phyloP scores from a whole-genome alignment of 2,888 invertebrate genomes.

The Tanytarsus gracilentus region DNA sequence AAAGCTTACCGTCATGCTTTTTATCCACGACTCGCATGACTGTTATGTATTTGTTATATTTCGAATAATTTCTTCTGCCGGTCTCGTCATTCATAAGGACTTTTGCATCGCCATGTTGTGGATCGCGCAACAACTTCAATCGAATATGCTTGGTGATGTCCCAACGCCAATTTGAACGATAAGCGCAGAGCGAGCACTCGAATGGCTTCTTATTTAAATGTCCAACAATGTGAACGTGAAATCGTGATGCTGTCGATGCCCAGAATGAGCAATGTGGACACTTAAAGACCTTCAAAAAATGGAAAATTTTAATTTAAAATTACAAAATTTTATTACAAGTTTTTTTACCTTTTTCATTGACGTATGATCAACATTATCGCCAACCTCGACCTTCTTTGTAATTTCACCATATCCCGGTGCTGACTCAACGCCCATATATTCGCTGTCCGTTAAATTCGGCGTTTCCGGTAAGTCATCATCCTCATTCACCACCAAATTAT shows the following conservation, averaged over 20 bases:
- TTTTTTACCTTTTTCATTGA: constrained; percentile 61
- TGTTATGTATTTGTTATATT: constrained; percentile 83
- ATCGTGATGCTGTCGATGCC: constrained; percentile 86
- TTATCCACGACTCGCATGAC: constrained; percentile 54
- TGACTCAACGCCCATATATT: constrained; percentile 45
- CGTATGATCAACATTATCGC: constrained; percentile 54
- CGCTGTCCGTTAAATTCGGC: constrained; percentile 22
- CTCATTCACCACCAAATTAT: constrained; percentile 35
- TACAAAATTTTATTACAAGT: too few species aligned
- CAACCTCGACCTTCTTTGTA: constrained; percentile 52
- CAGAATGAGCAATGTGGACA: constrained; percentile 88
- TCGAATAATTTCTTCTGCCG: constrained; percentile 81
- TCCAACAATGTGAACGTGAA: constrained; percentile 88
- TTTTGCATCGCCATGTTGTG: constrained; percentile 68
- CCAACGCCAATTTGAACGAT: constrained; percentile 94
- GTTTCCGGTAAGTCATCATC: constrained; percentile 26
- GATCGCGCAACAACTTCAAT: constrained; percentile 76
- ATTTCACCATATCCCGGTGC: constrained; percentile 47
- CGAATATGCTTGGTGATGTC: constrained; percentile 94
- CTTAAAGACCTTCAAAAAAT: too few species aligned
- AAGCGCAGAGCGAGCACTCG: constrained; percentile 88
- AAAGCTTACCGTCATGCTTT: constrained; percentile 43
- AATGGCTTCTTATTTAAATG: constrained; percentile 90
- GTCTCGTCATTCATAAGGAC: constrained; percentile 88
- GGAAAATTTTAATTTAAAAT: too few species aligned